Conservation (phyloP, 2,888 invertebrate species). For the Piscicola geometra region DNA sequence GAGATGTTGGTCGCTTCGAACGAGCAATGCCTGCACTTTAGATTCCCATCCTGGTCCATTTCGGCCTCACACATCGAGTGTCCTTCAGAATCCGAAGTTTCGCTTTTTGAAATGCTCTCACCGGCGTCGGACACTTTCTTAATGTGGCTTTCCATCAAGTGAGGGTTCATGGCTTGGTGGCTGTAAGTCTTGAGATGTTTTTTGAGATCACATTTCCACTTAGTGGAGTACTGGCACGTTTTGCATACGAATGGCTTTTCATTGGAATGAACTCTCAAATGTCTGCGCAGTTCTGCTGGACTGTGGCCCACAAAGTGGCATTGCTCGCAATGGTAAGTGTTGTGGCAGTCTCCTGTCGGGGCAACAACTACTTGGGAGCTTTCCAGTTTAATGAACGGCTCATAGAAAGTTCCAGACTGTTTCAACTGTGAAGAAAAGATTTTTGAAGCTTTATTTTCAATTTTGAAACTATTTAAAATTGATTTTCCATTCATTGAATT, state of each 20-base stretch:
- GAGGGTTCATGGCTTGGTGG: slow-evolving; percentile 44
- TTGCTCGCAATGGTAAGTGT: slow-evolving; percentile 49
- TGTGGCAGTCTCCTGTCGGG: slow-evolving; percentile 27
- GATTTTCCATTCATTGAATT: background rate
- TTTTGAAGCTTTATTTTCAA: background rate
- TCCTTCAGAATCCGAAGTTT: slow-evolving; percentile 37
- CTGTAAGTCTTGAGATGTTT: slow-evolving; percentile 52
- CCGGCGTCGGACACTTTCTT: slow-evolving; percentile 32
- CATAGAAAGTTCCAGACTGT: background rate
- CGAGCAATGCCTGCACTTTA: slow-evolving; percentile 50
- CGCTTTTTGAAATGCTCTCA: background rate
- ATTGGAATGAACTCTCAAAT: slow-evolving; percentile 52
- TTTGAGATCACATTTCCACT: slow-evolving; percentile 55
- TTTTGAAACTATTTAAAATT: background rate
- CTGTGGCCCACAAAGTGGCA: slow-evolving; percentile 52
- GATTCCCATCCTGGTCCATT: slow-evolving; percentile 42
- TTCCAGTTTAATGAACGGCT: slow-evolving; percentile 4
- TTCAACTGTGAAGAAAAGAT: background rate
- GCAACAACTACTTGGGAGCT: background rate
- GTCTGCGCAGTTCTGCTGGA: slow-evolving; percentile 52
- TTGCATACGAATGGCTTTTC: slow-evolving; percentile 52
- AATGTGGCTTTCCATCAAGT: slow-evolving; percentile 38
- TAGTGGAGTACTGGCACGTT: slow-evolving; percentile 52
- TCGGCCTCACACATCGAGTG: slow-evolving; percentile 24
- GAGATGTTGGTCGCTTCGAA: slow-evolving; percentile 49